phyloP scores from a whole-genome alignment of 2,797 vertebrate genomes.

The Meriones psammophilus region DNA sequence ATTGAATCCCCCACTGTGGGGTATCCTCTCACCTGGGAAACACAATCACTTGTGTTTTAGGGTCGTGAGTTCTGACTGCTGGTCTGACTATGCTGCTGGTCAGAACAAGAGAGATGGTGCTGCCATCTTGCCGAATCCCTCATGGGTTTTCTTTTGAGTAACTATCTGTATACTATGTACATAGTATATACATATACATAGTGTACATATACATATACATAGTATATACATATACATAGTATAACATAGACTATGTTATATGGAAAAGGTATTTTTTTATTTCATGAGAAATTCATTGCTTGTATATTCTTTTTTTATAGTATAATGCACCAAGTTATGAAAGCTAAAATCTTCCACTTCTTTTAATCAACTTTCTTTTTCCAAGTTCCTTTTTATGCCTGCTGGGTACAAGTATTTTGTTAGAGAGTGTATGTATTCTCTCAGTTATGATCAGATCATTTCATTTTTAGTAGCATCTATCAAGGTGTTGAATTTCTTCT shows the following conservation, averaged over 20 bases:
- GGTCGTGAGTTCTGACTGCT: too few species aligned
- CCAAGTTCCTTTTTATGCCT: not conserved
- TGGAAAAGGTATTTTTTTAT: not conserved
- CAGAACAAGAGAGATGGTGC: too few species aligned
- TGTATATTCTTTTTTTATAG: not conserved
- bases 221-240: too few species aligned
- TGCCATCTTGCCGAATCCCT: too few species aligned
- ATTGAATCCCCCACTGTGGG: too few species aligned
- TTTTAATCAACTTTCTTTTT: not conserved
- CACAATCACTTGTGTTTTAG: too few species aligned
- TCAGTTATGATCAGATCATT: not conserved
- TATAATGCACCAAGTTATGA: not conserved
- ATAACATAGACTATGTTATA: not conserved
- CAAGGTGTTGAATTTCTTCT: not conserved
- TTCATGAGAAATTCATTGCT: not conserved
- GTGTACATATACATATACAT: too few species aligned
- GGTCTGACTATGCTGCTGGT: too few species aligned
- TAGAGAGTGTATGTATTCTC: not conserved
- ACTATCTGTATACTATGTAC: constrained; percentile 2
- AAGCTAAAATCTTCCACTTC: not conserved
- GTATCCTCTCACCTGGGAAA: too few species aligned
- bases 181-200: too few species aligned
- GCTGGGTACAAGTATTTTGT: not conserved
- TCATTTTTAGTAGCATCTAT: not conserved
- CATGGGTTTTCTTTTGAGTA: not conserved